Percentiles rank a stretch among this genome's conserved stretches.
These are phyloP conservation scores for Thecocarcelia acutangulata DNA, from an alignment of 2,888 invertebrate species.

Conservation along the genomic window DNA sequence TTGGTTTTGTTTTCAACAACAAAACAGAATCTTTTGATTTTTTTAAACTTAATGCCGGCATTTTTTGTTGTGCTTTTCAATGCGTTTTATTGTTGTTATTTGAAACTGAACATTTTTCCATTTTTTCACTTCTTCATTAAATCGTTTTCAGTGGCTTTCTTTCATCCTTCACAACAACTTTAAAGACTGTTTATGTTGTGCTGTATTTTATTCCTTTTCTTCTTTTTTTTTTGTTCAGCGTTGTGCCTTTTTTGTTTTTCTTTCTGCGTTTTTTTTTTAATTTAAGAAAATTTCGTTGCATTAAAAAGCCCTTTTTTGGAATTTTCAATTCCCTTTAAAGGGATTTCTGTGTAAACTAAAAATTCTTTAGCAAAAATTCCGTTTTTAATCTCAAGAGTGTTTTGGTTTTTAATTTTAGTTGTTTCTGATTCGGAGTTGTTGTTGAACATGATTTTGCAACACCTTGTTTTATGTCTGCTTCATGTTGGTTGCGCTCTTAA, in stretches of 20 bases:
- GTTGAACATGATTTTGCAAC: conserved; percentile 60
- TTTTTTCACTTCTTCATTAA: neutral
- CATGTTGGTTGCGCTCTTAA: neutral
- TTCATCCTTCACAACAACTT: neutral
- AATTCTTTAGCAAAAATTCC: conserved; percentile 43
- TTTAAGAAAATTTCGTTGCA: conserved; percentile 9
- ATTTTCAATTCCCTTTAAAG: conserved; percentile 56
- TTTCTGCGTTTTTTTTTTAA: neutral
- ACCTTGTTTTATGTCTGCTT: conserved; percentile 45
- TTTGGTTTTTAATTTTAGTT: conserved; percentile 38
- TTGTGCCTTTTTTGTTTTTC: conserved; percentile 46
- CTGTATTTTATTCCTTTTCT: neutral
- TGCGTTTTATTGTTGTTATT: conserved; percentile 44
- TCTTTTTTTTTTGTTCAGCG: conserved; percentile 27
- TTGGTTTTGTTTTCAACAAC: conserved; percentile 27
- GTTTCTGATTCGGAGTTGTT: conserved; percentile 48
- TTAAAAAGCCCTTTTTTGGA: neutral
- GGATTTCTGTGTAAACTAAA: conserved; percentile 47
- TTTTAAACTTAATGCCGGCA: conserved; percentile 53
- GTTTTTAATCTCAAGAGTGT: conserved; percentile 36
- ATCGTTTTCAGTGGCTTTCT: neutral
- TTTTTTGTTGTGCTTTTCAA: conserved; percentile 26
- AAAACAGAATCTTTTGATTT: conserved; percentile 48
- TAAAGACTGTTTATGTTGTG: neutral
- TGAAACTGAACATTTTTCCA: conserved; percentile 40